Evolutionary conservation across 1,140 invertebrate species (phyloP).

Genomic region (Macrobrachium rosenbergii): DNA sequence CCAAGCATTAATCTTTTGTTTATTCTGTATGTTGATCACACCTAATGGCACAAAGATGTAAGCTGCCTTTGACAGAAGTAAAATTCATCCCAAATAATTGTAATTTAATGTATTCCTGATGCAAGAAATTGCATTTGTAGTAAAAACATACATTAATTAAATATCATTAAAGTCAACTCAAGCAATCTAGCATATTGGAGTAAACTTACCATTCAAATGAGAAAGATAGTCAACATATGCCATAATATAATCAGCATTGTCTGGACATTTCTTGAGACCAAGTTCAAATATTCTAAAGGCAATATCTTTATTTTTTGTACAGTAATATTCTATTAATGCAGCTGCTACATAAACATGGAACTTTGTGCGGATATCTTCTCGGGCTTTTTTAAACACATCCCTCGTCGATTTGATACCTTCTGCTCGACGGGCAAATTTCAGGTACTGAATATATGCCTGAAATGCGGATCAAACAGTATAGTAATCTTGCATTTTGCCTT

Average conservation of each 20-base stretch:
- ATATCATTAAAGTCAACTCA: no score
- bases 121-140: no score
- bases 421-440: constrained; percentile 97
- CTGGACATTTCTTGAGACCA: constrained; percentile 95
- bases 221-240: constrained; percentile 98
- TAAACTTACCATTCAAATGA: constrained; percentile 90
- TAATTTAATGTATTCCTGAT: no score
- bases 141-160: no score
- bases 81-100: no score
- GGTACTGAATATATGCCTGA: constrained; percentile 97
- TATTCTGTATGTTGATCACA: no score
- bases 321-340: constrained; percentile 99
- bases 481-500: neutral
- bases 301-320: constrained; percentile 98
- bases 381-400: constrained; percentile 92
- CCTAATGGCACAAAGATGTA: no score
- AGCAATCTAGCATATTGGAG: neutral
- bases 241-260: constrained; percentile 94
- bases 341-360: constrained; percentile 97
- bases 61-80: no score
- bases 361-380: constrained; percentile 88
- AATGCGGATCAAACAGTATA: constrained; percentile 65
- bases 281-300: constrained; percentile 98
- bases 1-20: no score
- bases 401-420: constrained; percentile 98